Conservation (phyloP, 2,797 vertebrate genomes). For the Manis crassicaudata region DNA sequence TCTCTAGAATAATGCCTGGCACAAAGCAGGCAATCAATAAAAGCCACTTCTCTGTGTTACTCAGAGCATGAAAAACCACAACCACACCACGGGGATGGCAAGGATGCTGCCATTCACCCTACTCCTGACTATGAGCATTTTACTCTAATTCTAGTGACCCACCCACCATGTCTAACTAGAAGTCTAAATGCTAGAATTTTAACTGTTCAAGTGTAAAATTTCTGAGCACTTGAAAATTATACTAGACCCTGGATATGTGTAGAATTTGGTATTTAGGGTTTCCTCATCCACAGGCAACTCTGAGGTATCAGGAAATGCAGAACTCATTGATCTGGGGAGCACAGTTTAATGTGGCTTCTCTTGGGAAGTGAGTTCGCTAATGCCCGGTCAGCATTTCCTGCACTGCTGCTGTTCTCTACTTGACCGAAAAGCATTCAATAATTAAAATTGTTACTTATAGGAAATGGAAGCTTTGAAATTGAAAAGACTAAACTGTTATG, state of each 20-base stretch:
- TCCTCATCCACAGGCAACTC: neutral
- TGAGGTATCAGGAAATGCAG: neutral
- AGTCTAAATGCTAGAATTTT: neutral
- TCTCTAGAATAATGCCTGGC: neutral
- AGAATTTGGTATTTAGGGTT: neutral
- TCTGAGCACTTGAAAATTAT: neutral
- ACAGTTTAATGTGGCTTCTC: neutral
- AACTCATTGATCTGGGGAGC: neutral
- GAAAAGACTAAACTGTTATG: neutral
- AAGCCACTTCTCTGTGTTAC: neutral
- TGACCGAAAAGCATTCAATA: neutral
- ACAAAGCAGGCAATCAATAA: accelerated
- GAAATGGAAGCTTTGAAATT: neutral
- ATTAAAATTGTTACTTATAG: neutral
- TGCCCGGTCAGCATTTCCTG: neutral
- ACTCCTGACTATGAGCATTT: neutral
- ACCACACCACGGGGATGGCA: neutral
- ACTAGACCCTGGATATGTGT: neutral
- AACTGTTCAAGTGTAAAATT: neutral
- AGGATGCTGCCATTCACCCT: neutral
- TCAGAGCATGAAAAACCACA: neutral
- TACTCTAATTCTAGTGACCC: neutral
- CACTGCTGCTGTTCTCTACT: neutral
- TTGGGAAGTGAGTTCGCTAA: neutral
- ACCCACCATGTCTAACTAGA: neutral